Conservation (phyloP, 2,888 invertebrate genomes). For the Rhamphomyia laevipes region DNA sequence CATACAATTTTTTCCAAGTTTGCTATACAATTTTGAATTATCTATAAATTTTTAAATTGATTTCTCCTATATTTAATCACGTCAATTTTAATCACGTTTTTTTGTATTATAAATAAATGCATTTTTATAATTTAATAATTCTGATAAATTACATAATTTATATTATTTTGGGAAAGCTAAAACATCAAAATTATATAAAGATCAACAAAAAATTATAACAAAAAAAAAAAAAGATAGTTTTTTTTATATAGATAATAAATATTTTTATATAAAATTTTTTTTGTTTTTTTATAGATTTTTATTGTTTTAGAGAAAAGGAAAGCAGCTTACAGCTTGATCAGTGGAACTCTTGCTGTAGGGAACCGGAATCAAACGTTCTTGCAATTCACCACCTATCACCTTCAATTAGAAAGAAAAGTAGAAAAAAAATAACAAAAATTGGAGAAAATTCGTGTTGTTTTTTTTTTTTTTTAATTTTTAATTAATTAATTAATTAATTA, state of each 20-base stretch:
- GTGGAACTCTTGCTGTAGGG: constrained; percentile 99
- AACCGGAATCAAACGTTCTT: constrained; percentile 99
- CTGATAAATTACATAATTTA: too few species aligned
- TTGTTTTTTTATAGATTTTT: neutral
- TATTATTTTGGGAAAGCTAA: too few species aligned
- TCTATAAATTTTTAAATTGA: too few species aligned
- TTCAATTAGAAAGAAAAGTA: constrained; percentile 50
- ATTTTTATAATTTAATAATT: too few species aligned
- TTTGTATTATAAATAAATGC: too few species aligned
- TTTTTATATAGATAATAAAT: constrained; percentile 32
- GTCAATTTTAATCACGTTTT: too few species aligned
- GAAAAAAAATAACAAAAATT: constrained; percentile 7
- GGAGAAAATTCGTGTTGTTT: constrained; percentile 10
- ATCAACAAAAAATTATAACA: constrained; percentile 16
- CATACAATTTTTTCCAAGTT: too few species aligned
- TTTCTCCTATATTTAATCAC: too few species aligned
- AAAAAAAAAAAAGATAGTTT: constrained; percentile 17
- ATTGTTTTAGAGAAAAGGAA: constrained; percentile 41
- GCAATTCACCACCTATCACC: constrained; percentile 99
- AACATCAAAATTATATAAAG: too few species aligned
- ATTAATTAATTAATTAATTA: constrained; percentile 12
- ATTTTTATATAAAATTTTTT: neutral
- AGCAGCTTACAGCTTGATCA: constrained; percentile 99
- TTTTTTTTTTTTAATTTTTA: constrained; percentile 12
- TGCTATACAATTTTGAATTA: too few species aligned